Conservation (phyloP, 2,113 vertebrate species). For the Colistium nudipinnis region DNA sequence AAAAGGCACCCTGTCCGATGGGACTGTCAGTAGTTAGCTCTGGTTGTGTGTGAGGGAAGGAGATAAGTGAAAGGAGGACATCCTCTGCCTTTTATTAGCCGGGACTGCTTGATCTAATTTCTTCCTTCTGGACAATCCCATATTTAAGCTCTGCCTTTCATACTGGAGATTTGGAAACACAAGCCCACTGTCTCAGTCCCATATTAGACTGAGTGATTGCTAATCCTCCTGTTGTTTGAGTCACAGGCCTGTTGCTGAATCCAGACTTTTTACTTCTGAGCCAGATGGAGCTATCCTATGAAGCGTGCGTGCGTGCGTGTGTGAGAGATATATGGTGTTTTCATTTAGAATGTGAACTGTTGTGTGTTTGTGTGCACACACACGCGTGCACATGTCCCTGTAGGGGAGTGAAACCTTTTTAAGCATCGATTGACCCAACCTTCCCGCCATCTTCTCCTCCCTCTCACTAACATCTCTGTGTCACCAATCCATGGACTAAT, state of each 20-base stretch:
- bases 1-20: slow-evolving; percentile 6
- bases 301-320: neutral
- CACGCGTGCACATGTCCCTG: slow-evolving; percentile 49
- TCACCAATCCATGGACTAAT: slow-evolving; percentile 78
- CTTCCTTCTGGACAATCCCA: slow-evolving; percentile 20
- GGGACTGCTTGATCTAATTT: slow-evolving; percentile 50
- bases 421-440: slow-evolving; percentile 78
- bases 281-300: slow-evolving; percentile 25
- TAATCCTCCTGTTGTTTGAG: slow-evolving; percentile 19
- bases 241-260: slow-evolving; percentile 23
- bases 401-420: slow-evolving; percentile 76
- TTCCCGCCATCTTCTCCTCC: slow-evolving; percentile 61
- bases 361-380: slow-evolving; percentile 36
- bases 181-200: slow-evolving; percentile 2
- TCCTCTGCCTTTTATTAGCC: slow-evolving; percentile 58
- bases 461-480: slow-evolving; percentile 75
- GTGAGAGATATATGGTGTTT: slow-evolving; percentile 30
- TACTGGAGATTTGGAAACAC: slow-evolving; percentile 32
- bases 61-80: slow-evolving; percentile 28
- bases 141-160: slow-evolving; percentile 1
- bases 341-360: slow-evolving; percentile 35
- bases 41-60: slow-evolving; percentile 14
- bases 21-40: neutral
- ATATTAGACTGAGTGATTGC: slow-evolving; percentile 23
- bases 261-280: slow-evolving; percentile 25